Percentiles rank a stretch among this genome's conserved stretches.
These are phyloP conservation scores for Cottus gobio DNA, from an alignment of 2,113 vertebrate genomes.

Conservation along the genomic window DNA sequence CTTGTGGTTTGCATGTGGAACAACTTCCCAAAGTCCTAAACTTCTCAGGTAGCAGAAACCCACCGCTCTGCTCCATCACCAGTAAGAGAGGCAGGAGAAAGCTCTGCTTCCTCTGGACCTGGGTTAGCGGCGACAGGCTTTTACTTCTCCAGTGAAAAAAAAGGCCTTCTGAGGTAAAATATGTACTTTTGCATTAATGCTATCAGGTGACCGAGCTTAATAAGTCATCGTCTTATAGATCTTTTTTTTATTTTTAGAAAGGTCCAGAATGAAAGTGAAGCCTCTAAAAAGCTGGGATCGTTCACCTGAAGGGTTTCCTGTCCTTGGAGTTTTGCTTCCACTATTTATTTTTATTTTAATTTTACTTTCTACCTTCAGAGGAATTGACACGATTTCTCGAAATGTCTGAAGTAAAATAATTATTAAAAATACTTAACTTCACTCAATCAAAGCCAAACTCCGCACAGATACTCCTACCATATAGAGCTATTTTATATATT, in stretches of 20 bases:
- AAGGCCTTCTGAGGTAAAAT: conserved; percentile 4
- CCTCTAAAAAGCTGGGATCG: too few relatives aligned
- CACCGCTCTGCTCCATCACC: conserved; percentile 38
- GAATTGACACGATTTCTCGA: too few relatives aligned
- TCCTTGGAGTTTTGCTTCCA: too few relatives aligned
- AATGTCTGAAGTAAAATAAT: too few relatives aligned
- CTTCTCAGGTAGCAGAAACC: conserved; percentile 57
- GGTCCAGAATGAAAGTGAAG: conserved; percentile 21
- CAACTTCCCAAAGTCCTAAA: conserved; percentile 68
- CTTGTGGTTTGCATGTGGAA: conserved; percentile 73
- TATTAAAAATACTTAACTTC: too few relatives aligned
- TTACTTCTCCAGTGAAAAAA: background rate
- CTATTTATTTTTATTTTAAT: too few relatives aligned
- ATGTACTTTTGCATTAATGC: background rate
- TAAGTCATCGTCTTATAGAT: conserved; percentile 45
- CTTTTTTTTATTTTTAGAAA: conserved; percentile 21
- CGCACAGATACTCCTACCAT: too few relatives aligned
- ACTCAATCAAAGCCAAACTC: too few relatives aligned
- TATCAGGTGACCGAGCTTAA: conserved; percentile 27
- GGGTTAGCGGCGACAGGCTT: conserved; percentile 43
- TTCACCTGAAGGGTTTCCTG: background rate
- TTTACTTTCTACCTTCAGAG: too few relatives aligned
- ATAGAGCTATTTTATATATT: too few relatives aligned
- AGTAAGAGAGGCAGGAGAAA: conserved; percentile 52
- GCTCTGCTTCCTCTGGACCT: conserved; percentile 64